Evolutionary conservation across 2,113 vertebrate genomes (phyloP), one percentile per base, ranked within the genome.

Genomic region (Agapornis roseicollis): DNA sequence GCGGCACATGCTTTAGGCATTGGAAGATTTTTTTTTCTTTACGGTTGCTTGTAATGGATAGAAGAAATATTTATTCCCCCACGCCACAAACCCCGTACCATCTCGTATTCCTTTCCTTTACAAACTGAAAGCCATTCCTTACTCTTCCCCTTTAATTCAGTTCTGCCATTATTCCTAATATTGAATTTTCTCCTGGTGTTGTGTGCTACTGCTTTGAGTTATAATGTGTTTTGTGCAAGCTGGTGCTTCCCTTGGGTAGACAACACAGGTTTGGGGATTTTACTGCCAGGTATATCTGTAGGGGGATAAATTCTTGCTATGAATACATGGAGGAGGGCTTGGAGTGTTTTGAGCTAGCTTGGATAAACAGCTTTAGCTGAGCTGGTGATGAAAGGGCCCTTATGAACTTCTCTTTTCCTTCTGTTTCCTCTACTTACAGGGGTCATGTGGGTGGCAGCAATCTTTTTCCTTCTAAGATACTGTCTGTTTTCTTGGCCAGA

Each of bases 271-370:
- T 9, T 35, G 64, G 24, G 52, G 28, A 7, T 65, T 11, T 39
- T 37, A 1, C 37, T 5, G 17, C 2, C 5, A 0, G 6, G 1
- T 22, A 10, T 2, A 0, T 1, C 50, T 33, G 27, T 11, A 61
- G 22, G 25, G 33, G 29, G 4, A 52, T 53, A 37, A 65, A 25
- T 25, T 80, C 7, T 69, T 25, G 16, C 53, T 83, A 6, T 12
- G 56, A 31, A 27, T 74, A 4, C 12, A 3, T 1, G 22, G 37
- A 3, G 13, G 35, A 88, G 52, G 70, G 53, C 82, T 55, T 95
- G 84, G 42, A 64, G 23, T 5, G 5, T 28, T 44, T 50, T 6
- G 1, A 24, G n/a, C 37, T 49, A 13, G 17, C 42, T 29, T 80
- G 74, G 71, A 17, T 39, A 35, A 86, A 65, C 29, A 77, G 37